Percentiles rank a stretch among this genome's conserved stretches.
Evolutionary conservation across 1,140 invertebrate species (phyloP).

Genomic region (Zaprionus africanus): DNA sequence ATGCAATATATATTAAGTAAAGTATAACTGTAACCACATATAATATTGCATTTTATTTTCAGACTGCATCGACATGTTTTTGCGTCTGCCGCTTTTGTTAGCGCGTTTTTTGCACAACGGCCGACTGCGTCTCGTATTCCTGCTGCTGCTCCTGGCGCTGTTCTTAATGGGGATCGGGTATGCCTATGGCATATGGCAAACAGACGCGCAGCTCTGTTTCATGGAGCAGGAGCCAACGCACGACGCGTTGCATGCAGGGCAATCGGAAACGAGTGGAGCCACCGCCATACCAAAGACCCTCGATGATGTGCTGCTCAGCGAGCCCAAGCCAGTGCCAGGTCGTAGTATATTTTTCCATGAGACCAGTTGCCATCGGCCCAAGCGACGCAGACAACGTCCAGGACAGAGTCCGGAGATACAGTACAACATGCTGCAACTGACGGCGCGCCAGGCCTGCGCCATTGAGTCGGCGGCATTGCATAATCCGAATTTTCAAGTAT

Average conservation of each 20-base stretch:
- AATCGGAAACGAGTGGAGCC: no score
- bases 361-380: conserved; percentile 84
- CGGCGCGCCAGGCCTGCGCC: conserved; percentile 88
- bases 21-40: no score
- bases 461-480: conserved; percentile 88
- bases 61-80: conserved; percentile 60
- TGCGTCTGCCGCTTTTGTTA: conserved; percentile 52
- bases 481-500: conserved; percentile 87
- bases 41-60: background rate
- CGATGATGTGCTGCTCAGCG: conserved; percentile 64
- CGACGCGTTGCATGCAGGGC: background rate
- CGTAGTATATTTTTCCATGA: conserved; percentile 87
- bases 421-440: conserved; percentile 76
- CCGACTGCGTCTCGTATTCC: conserved; percentile 60
- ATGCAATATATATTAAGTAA: background rate
- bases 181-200: conserved; percentile 17
- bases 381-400: conserved; percentile 12
- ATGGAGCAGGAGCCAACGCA: conserved; percentile 13
- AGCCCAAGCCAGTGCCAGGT: conserved; percentile 82
- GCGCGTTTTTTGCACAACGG: conserved; percentile 65
- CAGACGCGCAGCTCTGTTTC: conserved; percentile 40
- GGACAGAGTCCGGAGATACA: conserved; percentile 17
- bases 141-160: conserved; percentile 49
- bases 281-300: conserved; percentile 26
- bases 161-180: conserved; percentile 28